Evolutionary conservation across 2,888 invertebrate species (phyloP), one percentile per base, ranked within the genome.

Genomic region (Acanthosepion lycidas): DNA sequence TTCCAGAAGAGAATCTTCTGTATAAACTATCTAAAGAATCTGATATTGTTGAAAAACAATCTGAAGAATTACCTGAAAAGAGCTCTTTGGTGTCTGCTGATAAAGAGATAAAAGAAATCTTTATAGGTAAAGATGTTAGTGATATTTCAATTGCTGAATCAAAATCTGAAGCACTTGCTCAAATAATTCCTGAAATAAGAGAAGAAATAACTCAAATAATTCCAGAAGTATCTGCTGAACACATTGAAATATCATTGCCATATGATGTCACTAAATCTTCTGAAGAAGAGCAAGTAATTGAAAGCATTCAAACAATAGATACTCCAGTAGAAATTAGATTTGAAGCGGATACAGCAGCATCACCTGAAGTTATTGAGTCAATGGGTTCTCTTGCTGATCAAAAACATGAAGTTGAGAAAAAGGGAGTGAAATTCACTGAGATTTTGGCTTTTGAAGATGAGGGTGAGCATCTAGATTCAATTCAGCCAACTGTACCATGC

Each of bases 261-360:
- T 28, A 53, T 91, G 53, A 33, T 91, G 33, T 51, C 2, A 28
- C 42, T 33, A 55, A 55, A 51, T n/a, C 42, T 12, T 49, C 91
- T 20, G 91, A 91, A 91, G 91, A 91, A 9, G 33, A 28, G 23
- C 48, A 49, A 93, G n/a, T 49, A 51, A 78, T 92, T 53, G 59
- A 55, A 59, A 93, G 20, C n/a, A 12, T 78, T 53, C 53, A 95
- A 93, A 53, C 78, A 18, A 48, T 48, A n/a, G 64, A 59, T 33
- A 92, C 93, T 51, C n/a, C 94, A 6, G 94, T 91, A 33, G 95
- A 94, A 91, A 91, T 91, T 91, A 48, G 33, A 53, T 42, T 92
- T 1, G n/a, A 64, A 93, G 95, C 94, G 48, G 64, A 91, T 42
- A 93, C 93, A 91, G 94, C 93, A 91, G 94, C 93, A 42, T 53